These are phyloP conservation scores for Phengaris alcon DNA, from an alignment of 2,888 invertebrate genomes.

Conservation along the genomic window DNA sequence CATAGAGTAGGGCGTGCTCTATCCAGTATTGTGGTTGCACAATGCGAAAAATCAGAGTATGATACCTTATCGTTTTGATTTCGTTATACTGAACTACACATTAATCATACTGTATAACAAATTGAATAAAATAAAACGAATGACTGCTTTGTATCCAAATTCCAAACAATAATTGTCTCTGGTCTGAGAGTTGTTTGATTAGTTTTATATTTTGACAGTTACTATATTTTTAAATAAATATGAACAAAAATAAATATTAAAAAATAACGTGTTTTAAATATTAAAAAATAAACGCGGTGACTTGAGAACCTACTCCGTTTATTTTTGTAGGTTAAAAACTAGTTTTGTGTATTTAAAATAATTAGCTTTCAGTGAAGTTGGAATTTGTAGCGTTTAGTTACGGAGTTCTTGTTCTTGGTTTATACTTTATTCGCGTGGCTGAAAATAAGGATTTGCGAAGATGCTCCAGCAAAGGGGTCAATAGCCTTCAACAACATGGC, in stretches of 20 bases:
- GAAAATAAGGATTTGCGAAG: slow-evolving; percentile 68
- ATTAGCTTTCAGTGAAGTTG: background rate
- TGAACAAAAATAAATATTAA: too few relatives aligned
- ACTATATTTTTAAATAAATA: background rate
- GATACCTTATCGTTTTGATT: background rate
- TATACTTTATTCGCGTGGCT: slow-evolving; percentile 19
- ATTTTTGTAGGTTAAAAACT: background rate
- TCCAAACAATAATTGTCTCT: background rate
- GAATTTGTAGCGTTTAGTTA: background rate
- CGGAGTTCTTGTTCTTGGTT: background rate
- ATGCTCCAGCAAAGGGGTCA: slow-evolving; percentile 62
- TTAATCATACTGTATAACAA: slow-evolving; percentile 11
- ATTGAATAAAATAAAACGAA: slow-evolving; percentile 13
- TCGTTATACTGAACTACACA: background rate
- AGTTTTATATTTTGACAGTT: background rate
- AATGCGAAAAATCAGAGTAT: slow-evolving; percentile 8
- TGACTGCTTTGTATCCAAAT: background rate
- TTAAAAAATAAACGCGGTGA: too few relatives aligned
- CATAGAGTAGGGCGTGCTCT: slow-evolving; percentile 4
- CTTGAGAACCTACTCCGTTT: background rate
- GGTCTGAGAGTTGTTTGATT: background rate
- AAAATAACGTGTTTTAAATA: background rate
- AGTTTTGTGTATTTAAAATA: background rate
- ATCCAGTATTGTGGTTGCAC: background rate
- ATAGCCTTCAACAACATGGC: slow-evolving; percentile 56